phyloP scores from a whole-genome alignment of 2,797 vertebrate species.

The Macropus fuliginosus region DNA sequence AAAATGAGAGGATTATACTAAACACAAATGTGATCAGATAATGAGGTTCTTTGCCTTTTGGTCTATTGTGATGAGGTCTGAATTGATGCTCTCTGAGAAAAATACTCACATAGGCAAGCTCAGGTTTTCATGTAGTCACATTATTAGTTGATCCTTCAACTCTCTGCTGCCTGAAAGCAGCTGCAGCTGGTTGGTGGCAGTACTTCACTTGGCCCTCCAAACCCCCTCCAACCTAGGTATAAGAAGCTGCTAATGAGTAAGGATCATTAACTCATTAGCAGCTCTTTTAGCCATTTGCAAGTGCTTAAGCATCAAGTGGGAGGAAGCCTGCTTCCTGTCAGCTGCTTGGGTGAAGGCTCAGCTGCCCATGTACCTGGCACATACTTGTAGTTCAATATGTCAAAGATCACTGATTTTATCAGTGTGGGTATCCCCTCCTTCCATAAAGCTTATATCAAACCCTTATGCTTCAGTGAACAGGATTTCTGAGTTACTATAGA shows the following conservation, averaged over 20 bases:
- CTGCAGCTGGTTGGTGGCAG: background rate
- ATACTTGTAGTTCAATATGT: background rate
- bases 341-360: background rate
- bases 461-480: background rate
- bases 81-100: background rate
- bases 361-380: background rate
- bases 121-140: background rate
- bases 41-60: background rate
- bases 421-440: background rate
- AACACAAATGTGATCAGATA: background rate
- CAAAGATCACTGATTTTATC: background rate
- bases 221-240: background rate
- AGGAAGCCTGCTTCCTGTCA: slow-evolving; percentile 13
- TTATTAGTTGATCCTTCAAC: background rate
- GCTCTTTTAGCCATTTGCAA: background rate
- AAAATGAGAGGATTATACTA: background rate
- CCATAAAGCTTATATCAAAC: background rate
- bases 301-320: background rate
- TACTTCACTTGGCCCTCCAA: background rate
- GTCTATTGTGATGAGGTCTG: background rate
- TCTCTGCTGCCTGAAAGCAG: slow-evolving; percentile 18
- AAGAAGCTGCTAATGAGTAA: background rate
- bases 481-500: background rate
- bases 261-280: background rate
- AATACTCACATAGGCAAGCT: slow-evolving; percentile 19